Conservation (phyloP, 2,888 invertebrate genomes). For the Leptogaster cylindrica region DNA sequence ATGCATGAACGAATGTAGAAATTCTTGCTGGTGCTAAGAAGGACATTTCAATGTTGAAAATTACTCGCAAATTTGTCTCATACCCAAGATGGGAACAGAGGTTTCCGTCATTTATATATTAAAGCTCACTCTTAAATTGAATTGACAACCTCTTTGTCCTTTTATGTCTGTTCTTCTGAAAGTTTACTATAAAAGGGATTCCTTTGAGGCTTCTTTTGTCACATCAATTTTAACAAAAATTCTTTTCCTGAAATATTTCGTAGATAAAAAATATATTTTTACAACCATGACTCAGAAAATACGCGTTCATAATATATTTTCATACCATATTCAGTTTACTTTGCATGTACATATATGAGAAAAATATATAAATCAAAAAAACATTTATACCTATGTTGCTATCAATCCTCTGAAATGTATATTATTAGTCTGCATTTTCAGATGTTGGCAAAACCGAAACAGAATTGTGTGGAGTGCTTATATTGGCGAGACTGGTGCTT, state of each 20-base stretch:
- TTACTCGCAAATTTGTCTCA: constrained; percentile 7
- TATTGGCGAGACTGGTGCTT: background rate
- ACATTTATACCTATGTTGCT: background rate
- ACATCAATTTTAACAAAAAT: no score
- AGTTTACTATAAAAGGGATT: constrained; percentile 4
- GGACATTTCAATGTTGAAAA: background rate
- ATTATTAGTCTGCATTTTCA: background rate
- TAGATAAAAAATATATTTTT: no score
- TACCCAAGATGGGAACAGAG: constrained; percentile 13
- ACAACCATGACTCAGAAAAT: constrained; percentile 17
- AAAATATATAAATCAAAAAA: no score
- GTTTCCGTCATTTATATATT: background rate
- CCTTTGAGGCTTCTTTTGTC: constrained; percentile 20
- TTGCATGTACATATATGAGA: constrained; percentile 23
- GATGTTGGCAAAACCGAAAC: background rate
- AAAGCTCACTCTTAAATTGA: constrained; percentile 12
- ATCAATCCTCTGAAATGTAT: background rate
- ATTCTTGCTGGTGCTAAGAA: background rate
- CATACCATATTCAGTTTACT: constrained; percentile 12
- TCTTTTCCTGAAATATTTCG: no score
- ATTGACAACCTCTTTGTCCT: constrained; percentile 30
- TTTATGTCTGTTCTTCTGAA: background rate
- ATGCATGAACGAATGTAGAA: no score
- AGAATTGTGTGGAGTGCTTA: background rate
- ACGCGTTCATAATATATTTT: constrained; percentile 16